Conservation (phyloP, 1,140 invertebrate species). For the Zaprionus vittiger region DNA sequence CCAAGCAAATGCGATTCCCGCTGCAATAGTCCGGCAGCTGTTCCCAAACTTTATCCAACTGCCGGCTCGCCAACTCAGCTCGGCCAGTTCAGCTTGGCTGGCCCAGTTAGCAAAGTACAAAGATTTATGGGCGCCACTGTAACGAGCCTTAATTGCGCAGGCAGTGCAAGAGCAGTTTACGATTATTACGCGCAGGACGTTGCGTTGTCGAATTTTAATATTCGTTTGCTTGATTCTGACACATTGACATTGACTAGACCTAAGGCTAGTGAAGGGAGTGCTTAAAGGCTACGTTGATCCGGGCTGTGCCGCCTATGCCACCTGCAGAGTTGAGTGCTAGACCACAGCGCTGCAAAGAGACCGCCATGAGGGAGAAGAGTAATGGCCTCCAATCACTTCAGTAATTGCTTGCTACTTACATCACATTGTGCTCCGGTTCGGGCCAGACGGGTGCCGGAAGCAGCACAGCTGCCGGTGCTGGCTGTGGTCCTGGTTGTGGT, state of each 20-base stretch:
- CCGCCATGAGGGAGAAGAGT: neutral
- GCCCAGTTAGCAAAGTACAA: constrained; percentile 28
- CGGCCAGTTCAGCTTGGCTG: neutral
- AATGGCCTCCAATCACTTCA: neutral
- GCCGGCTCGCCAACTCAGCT: constrained; percentile 1
- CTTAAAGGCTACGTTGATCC: constrained; percentile 1
- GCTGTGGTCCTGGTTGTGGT: constrained; percentile 58
- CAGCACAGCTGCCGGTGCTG: constrained; percentile 31
- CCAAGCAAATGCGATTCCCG: constrained; percentile 21
- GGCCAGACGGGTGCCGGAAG: constrained; percentile 66
- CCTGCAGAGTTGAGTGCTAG: constrained; percentile 19
- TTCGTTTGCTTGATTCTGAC: constrained; percentile 68
- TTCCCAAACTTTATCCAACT: constrained; percentile 40
- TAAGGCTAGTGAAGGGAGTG: constrained; percentile 28
- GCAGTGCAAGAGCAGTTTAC: constrained; percentile 4
- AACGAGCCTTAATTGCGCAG: constrained; percentile 25
- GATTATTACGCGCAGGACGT: constrained; percentile 2
- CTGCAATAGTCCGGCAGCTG: constrained; percentile 18
- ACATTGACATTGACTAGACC: constrained; percentile 66
- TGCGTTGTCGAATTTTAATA: constrained; percentile 71
- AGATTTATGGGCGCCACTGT: constrained; percentile 42
- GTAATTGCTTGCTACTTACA: constrained; percentile 39
- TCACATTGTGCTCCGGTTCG: constrained; percentile 49
- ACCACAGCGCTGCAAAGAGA: constrained; percentile 39
- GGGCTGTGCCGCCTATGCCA: neutral